These are phyloP conservation scores for Pachyramphus minor DNA, from an alignment of 2,113 vertebrate genomes.

Conservation along the genomic window DNA sequence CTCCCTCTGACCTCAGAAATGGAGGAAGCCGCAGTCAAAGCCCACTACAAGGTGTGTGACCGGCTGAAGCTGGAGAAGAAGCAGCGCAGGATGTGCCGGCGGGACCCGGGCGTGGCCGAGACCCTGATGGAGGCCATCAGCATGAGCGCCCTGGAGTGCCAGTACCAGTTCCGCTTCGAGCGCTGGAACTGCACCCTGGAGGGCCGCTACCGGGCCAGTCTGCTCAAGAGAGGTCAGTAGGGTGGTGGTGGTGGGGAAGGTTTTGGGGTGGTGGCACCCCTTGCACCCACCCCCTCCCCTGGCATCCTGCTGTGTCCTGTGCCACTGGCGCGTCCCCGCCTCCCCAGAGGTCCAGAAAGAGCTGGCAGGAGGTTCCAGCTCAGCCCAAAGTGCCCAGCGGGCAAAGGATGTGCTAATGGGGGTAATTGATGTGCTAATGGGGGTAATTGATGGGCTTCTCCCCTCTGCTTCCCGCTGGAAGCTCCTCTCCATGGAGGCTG, in stretches of 20 bases:
- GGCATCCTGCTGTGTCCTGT: accelerated
- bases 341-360: accelerated
- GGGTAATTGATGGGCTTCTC: neutral
- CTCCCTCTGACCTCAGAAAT: conserved; percentile 91
- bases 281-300: accelerated
- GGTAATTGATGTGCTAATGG: neutral
- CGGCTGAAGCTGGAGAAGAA: conserved; percentile 97
- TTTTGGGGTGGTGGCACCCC: accelerated
- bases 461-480: neutral
- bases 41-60: conserved; percentile 97
- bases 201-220: conserved; percentile 88
- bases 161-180: conserved; percentile 98
- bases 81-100: conserved; percentile 94
- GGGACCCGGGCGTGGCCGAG: conserved; percentile 94
- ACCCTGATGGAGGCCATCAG: conserved; percentile 95
- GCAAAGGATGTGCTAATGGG: neutral
- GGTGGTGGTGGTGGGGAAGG: neutral
- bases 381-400: no score
- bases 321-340: accelerated
- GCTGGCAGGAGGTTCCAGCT: neutral
- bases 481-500: neutral
- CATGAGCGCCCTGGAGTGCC: conserved; percentile 94
- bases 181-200: conserved; percentile 98
- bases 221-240: conserved; percentile 87
- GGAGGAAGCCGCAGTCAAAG: conserved; percentile 84